Evolutionary conservation across 2,113 vertebrate species (phyloP), one percentile per base, ranked within the genome.

Genomic region (Crotalus viridis): DNA sequence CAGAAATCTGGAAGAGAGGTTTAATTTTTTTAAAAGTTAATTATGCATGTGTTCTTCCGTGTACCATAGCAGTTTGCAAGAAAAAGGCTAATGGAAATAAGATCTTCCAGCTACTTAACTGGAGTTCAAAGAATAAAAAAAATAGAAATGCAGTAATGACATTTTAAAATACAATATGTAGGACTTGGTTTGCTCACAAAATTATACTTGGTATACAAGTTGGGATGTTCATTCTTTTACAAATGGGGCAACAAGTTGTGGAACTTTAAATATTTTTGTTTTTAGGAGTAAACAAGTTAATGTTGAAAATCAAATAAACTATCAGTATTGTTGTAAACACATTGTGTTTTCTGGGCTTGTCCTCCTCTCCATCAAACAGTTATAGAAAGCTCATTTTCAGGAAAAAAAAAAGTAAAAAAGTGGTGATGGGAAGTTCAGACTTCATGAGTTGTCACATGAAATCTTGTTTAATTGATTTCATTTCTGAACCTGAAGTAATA

Each of bases 1-100:
- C 94, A 90, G 12, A 61, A 74, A 86, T 46, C 94, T 89, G 85
- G 85, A 52, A 28, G 46, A 33, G 89, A 13, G 15, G 74, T 81
- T 52, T 92, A 54, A 22, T 91, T 54, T 15, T 91, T 64, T 13
- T 15, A 0, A 17, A 74, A 39, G 81, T 26, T 87, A 69, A 87
- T 10, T 46, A 89, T 74, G 51, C n/a, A 26, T 48, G n/a, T 39
- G 39, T 33, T 93, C 10, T 59, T 89, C 43, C 33, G 10, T 48
- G n/a, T 39, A 48, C 1, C 33, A 46, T 89, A 43, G 52, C 19
- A 59, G 55, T 64, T 48, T 51, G 51, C 61, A 22, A 86, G 3
- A 64, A 90, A 90, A 86, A 21, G 24, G 13, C 1, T 89, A 9
- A 46, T 46, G 51, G 26, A 89, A 85, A 86, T 9, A 61, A 85